Evolutionary conservation across 2,888 invertebrate species (phyloP).

Genomic region (Cinara cedri): DNA sequence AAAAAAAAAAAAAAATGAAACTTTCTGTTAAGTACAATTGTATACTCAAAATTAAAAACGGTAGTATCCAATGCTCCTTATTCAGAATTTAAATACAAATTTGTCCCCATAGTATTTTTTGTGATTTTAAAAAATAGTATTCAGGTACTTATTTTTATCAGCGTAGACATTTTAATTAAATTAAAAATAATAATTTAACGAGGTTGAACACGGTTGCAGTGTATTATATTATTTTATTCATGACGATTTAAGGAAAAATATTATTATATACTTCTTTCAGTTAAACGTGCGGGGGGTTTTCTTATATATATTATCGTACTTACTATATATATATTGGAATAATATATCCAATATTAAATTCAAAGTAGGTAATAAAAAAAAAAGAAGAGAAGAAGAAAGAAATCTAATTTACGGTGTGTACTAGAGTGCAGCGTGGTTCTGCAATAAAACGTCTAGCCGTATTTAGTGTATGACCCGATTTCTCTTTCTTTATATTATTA

Average conservation of each 20-base stretch:
- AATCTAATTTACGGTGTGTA: constrained; percentile 26
- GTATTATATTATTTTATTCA: neutral
- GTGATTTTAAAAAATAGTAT: no score
- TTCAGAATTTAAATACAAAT: no score
- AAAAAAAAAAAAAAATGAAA: no score
- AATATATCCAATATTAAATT: constrained; percentile 7
- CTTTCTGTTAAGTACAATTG: no score
- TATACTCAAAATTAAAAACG: no score
- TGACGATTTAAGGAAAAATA: neutral
- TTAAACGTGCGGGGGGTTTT: no score
- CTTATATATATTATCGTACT: no score
- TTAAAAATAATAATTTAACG: neutral
- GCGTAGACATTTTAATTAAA: neutral
- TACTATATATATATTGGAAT: neutral
- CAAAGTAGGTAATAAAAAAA: neutral
- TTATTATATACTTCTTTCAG: no score
- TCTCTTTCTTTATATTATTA: constrained; percentile 29
- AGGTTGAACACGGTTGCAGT: neutral
- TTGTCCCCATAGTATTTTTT: no score
- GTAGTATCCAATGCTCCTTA: no score
- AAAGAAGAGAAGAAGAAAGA: neutral
- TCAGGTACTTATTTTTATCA: no score
- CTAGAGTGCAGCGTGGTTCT: neutral
- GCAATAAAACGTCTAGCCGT: constrained; percentile 10
- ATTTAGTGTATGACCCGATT: neutral